phyloP scores from a whole-genome alignment of 1,140 invertebrate genomes.

The Drosophila nannoptera region DNA sequence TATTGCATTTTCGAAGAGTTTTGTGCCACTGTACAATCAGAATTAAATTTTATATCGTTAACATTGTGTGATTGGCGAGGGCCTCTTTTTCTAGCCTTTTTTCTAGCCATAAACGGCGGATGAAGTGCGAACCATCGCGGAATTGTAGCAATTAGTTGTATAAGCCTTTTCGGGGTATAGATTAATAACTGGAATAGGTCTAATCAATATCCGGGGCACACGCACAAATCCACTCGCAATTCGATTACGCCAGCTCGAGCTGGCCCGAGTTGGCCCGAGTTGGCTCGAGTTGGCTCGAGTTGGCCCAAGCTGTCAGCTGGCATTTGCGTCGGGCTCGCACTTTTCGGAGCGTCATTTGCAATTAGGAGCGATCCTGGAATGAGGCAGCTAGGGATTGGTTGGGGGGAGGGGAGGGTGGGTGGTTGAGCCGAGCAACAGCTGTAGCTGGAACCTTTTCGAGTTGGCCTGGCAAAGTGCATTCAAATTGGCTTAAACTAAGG shows the following conservation, averaged over 20 bases:
- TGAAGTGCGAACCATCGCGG: neutral
- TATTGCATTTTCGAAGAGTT: neutral
- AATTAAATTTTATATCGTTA: conserved; percentile 12
- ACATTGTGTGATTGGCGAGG: conserved; percentile 4
- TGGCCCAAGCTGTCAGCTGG: conserved; percentile 49
- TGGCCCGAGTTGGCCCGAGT: conserved; percentile 28
- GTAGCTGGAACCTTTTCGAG: conserved; percentile 13
- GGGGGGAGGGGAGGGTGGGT: neutral
- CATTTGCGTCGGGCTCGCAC: conserved; percentile 45
- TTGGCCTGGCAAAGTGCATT: conserved; percentile 59
- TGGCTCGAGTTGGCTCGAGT: too few relatives aligned
- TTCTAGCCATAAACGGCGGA: neutral
- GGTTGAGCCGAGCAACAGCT: neutral
- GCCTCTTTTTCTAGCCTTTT: neutral
- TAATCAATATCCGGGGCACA: conserved; percentile 53
- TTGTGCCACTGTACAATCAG: conserved; percentile 16
- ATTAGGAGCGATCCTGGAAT: conserved; percentile 39
- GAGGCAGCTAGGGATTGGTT: neutral
- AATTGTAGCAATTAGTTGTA: too few relatives aligned
- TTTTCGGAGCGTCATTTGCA: conserved; percentile 54
- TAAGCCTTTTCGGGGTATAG: neutral
- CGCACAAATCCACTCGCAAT: conserved; percentile 54
- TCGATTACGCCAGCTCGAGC: conserved; percentile 61
- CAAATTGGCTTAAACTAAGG: conserved; percentile 79
- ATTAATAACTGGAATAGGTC: conserved; percentile 39